Base-by-base conservation (phyloP, 2,797 vertebrate species). In the Sebastes glaucus region DNA sequence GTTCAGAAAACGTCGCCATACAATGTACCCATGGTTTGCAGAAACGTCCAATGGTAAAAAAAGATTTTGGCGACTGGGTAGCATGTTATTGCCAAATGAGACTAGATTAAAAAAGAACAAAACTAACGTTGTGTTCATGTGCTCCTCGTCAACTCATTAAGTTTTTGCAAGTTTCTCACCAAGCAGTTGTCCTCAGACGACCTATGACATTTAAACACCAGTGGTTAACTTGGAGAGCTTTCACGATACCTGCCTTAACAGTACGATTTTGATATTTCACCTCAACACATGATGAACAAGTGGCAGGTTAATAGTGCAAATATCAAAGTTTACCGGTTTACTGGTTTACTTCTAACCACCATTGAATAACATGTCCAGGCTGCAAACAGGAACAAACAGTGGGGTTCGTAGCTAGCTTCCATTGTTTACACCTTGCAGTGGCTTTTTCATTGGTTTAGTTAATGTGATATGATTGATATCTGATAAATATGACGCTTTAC, bases 31-130 rank as follows among this genome's bases (percentile, higher is more conserved):
- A 18, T 49, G 46, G 18, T 49, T 49, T 49, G 46, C 18, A 49
- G 46, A 49, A 49, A 49, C 7, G 18, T 49, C 46, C 46, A 49
- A 49, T 49, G 46, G 16, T 1, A 49, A 49, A 18, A 18, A 46
- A 18, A 18, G 16, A 18, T 46, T 42, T 18, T 46, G 49, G 9
- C 9, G 2, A 52, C 8, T 52, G 49, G 46, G 7, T 49, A 2
- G 49, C 18, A 66, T 20, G 11, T 30, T 1, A 3, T 73, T 68
- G 20, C n/a, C 23, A 38, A 71, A 28, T 59, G 2, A 65, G 1
- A 60, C 23, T 28, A 52, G 42, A 57, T 55, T 32, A 66, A 30
- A 30, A 84, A 71, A 66, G 53, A 71, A 14, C 27, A 56, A 77
- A 60, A 28, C 5, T 38, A 59, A 33, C 13, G 23, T 25, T 65